A percentile compares a stretch with the other conserved stretches of the same genome.
phyloP scores from a whole-genome alignment of 2,797 vertebrate species.

The Fundulus diaphanus region DNA sequence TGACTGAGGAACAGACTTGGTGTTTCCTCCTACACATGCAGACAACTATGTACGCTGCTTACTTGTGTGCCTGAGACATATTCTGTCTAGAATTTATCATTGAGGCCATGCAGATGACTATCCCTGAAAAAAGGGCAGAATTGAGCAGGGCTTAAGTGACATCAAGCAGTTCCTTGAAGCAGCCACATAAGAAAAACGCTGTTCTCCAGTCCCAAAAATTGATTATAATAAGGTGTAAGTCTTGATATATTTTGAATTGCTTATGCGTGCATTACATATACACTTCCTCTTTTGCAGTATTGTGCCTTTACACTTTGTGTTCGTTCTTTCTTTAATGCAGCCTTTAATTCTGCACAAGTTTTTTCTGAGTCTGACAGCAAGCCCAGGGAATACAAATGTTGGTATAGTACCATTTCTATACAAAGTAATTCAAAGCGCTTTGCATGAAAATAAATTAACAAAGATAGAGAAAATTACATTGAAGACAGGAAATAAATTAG shows the following conservation, averaged over 20 bases:
- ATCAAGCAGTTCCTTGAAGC: conserved; percentile 71
- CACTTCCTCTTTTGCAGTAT: conserved; percentile 29
- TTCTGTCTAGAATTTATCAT: conserved; percentile 50
- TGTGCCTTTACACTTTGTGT: conserved; percentile 34
- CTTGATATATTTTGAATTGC: conserved; percentile 32
- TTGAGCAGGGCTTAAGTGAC: conserved; percentile 42
- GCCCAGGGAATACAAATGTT: not conserved
- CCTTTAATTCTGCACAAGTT: conserved; percentile 31
- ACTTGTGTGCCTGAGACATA: conserved; percentile 25
- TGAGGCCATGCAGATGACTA: conserved; percentile 33
- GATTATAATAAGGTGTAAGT: conserved; percentile 44
- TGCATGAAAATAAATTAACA: not conserved
- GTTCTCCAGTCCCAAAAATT: conserved; percentile 49
- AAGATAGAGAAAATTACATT: not conserved
- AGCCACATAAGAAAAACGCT: conserved; percentile 55
- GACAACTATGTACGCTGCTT: conserved; percentile 34
- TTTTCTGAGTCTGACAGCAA: conserved; percentile 2
- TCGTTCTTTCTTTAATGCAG: conserved; percentile 8
- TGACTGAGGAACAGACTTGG: conserved; percentile 51
- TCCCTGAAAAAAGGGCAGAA: conserved; percentile 53
- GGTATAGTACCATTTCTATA: not conserved
- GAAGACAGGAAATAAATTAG: not conserved
- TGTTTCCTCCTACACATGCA: conserved; percentile 51
- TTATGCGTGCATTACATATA: conserved; percentile 52
- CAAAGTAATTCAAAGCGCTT: not conserved